Conservation (phyloP, 2,797 vertebrate genomes). For the Rhabdomys pumilio region DNA sequence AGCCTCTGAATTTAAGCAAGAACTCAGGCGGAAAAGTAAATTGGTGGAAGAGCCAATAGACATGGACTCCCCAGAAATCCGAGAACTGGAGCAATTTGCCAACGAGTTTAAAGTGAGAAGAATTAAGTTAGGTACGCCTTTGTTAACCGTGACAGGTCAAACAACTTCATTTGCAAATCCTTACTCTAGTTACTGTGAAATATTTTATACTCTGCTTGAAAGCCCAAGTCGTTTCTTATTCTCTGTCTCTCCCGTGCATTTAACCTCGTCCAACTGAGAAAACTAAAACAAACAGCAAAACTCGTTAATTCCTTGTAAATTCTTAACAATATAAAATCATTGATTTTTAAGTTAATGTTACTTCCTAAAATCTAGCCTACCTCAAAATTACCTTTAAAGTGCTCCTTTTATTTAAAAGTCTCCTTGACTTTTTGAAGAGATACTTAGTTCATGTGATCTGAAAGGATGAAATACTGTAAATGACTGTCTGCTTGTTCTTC, state of each 20-base stretch:
- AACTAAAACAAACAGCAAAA: not conserved
- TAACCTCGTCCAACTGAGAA: not conserved
- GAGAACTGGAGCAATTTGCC: conserved; percentile 98
- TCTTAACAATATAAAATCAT: not conserved
- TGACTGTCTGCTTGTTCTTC: not conserved
- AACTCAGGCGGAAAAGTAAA: conserved; percentile 94
- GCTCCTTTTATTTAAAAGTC: not conserved
- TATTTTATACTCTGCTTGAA: not conserved
- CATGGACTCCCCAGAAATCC: conserved; percentile 98
- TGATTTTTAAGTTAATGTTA: conserved; percentile 22
- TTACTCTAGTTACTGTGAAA: not conserved
- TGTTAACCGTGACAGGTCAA: not conserved
- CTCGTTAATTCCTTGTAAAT: not conserved
- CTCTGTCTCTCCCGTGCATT: not conserved
- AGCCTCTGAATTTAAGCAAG: conserved; percentile 94
- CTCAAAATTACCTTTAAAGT: not conserved
- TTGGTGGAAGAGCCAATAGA: conserved; percentile 93
- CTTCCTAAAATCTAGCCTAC: not conserved
- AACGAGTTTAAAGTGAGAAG: conserved; percentile 98
- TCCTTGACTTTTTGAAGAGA: conserved; percentile 10
- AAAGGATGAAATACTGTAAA: not conserved
- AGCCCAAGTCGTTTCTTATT: not conserved
- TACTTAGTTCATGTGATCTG: not conserved
- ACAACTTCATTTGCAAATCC: not conserved
- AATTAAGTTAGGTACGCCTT: conserved; percentile 95